Conservation (phyloP, 1,140 invertebrate species). For the Diachasma alloeum region DNA sequence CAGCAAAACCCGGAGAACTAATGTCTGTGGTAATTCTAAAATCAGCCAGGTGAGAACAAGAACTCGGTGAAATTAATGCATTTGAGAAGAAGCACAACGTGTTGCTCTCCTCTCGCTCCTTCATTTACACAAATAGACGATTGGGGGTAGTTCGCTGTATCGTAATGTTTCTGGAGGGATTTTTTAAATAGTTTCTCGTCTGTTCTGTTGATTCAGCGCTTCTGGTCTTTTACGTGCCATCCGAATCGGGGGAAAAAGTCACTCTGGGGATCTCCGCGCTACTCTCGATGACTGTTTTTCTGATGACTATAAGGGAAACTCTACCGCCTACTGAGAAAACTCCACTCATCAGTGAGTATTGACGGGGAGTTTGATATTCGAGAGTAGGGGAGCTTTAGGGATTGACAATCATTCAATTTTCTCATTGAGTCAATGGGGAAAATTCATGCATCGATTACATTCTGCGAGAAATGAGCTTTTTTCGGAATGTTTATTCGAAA, state of each 20-base stretch:
- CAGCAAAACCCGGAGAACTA: background rate
- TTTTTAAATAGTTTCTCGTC: background rate
- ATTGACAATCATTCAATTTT: no score
- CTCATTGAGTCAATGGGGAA: background rate
- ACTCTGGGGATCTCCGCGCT: conserved; percentile 88
- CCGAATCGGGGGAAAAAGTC: conserved; percentile 90
- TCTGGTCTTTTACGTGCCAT: conserved; percentile 91
- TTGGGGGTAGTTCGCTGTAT: background rate
- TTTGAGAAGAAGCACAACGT: background rate
- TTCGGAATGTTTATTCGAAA: no score
- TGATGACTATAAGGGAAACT: conserved; percentile 91
- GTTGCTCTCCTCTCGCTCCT: background rate
- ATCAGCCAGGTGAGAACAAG: background rate
- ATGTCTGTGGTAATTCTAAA: background rate
- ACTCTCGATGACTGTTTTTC: conserved; percentile 91
- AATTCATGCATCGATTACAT: background rate
- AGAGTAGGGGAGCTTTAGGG: no score
- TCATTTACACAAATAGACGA: background rate
- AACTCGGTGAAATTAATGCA: background rate
- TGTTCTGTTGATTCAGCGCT: conserved; percentile 71
- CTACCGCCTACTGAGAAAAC: conserved; percentile 93
- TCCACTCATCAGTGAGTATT: conserved; percentile 84
- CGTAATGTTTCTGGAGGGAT: background rate
- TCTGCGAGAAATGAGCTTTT: no score
- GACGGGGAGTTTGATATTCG: background rate